Evolutionary conservation across 2,797 vertebrate species (phyloP), one percentile per base, ranked within the genome.

Genomic region (Sylvilagus floridanus): DNA sequence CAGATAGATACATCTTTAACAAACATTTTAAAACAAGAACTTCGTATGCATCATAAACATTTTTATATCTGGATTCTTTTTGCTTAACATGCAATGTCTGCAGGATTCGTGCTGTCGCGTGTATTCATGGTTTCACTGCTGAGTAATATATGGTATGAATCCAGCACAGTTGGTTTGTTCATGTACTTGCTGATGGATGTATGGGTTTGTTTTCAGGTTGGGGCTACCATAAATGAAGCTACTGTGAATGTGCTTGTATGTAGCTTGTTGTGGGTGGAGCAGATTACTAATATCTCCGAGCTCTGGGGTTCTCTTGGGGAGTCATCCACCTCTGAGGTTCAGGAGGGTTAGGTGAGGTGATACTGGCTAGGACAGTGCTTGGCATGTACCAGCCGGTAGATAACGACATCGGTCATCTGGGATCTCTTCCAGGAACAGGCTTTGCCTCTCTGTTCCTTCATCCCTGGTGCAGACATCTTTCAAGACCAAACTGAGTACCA

Each of bases 191-290:
- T 17, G 3, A 2, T 88, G 62, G 91, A 72, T 17, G 8, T 82
- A 50, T 86, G 62, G 26, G 37, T 90, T 95, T 95, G 65, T 83
- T 94, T 94, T 28, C n/a, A 63, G 66, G 42, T 71, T 32, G n/a
- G 63, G 54, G 30, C 54, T n/a, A n/a, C 73, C 79, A 42, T n/a
- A 91, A 86, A 84, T 84, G 83, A 96, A 86, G n/a, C 37, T 54
- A 5, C n/a, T 28, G 1, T 86, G n/a, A 73, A 81, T 37, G 35
- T 76, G 78, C 54, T 83, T 72, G 19, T 63, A n/a, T 8, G 52
- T 47, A 63, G 54, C 75, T 91, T 92, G 72, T 78, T 69, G n/a
- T 81, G 26, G 26, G 26, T 4, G 16, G 63, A 30, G 24, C 37
- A 77, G 62, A 19, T 42, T 54, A 82, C 88, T 90, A 68, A 17